Percentiles rank a stretch among this genome's conserved stretches.
Evolutionary conservation across 2,113 vertebrate genomes (phyloP).

Genomic region (Albula glossodonta): DNA sequence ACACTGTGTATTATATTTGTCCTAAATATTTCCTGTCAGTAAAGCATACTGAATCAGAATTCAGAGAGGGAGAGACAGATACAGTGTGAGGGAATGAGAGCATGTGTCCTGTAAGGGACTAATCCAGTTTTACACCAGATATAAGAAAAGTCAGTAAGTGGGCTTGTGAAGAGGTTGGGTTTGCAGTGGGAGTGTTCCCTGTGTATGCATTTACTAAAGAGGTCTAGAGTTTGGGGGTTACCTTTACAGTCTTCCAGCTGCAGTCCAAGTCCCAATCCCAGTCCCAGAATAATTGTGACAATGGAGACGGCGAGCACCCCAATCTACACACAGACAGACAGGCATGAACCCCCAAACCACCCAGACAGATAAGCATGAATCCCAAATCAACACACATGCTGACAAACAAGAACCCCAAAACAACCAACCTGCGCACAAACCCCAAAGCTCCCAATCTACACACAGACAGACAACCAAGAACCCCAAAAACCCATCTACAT

Average conservation of each 20-base stretch:
- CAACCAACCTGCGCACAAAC: too few relatives aligned
- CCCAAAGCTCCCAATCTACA: too few relatives aligned
- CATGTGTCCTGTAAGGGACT: not conserved
- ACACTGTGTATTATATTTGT: too few relatives aligned
- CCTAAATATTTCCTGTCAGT: too few relatives aligned
- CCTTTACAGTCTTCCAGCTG: constrained; percentile 60
- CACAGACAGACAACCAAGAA: too few relatives aligned
- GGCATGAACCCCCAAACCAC: not conserved
- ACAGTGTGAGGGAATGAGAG: not conserved
- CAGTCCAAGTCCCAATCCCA: constrained; percentile 65
- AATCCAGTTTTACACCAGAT: not conserved
- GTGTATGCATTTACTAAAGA: not conserved
- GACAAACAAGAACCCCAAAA: too few relatives aligned
- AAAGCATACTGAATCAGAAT: too few relatives aligned
- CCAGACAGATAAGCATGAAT: too few relatives aligned
- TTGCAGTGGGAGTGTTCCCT: not conserved
- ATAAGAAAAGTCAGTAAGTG: not conserved
- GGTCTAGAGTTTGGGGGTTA: constrained; percentile 6
- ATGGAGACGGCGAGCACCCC: constrained; percentile 47
- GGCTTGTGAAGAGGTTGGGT: too few relatives aligned
- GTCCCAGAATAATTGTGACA: constrained; percentile 60
- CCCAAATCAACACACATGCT: too few relatives aligned
- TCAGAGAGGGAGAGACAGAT: not conserved
- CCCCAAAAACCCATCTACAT: too few relatives aligned
- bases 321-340: constrained; percentile 41